Evolutionary conservation across 2,113 vertebrate species (phyloP), one percentile per base, ranked within the genome.

Genomic region (Macroglossus sobrinus): DNA sequence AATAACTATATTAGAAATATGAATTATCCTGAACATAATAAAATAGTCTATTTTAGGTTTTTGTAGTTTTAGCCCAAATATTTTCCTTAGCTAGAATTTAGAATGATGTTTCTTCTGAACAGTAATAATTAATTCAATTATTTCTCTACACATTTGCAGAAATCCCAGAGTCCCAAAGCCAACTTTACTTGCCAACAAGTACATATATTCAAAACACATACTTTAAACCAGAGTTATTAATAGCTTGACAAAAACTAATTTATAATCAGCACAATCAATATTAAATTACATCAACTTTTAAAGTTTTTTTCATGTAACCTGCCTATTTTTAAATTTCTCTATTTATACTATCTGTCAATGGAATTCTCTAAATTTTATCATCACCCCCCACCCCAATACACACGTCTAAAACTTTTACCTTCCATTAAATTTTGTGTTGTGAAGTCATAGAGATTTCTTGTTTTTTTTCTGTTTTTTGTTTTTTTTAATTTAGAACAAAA

Each of bases 51-150:
- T 74, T 92, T 86, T 92, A 82, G 6, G 4, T 68, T 93, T 40
- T 80, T 91, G 5, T 93, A 78, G 57, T 40, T 89, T n/a, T 12
- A 78, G 50, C 19, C 30, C 28, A 89, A 86, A 72, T 89, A 92
- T 86, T 87, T 94, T n/a, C 59, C 21, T 28, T 88, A 38, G 59
- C 35, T 69, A 69, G 18, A 93, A 95, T 91, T 53, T 87, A 89
- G 18, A 91, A 84, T 78, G 55, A 84, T 78, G 8, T 78, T 88
- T 86, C 69, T 66, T 69, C 30, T 68, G 40, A 91, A 75, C 14
- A 71, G 18, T 79, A 63, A 69, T 79, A 84, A 95, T 93, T 89
- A 96, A 86, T 92, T 93, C 30, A 59, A 33, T 72, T 88, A 91
- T 61, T 40, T 91, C 33, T 12, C 30, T 2, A 75, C 19, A 35